Evolutionary conservation across 2,888 invertebrate species (phyloP).

Genomic region (Stratiomys singularior): DNA sequence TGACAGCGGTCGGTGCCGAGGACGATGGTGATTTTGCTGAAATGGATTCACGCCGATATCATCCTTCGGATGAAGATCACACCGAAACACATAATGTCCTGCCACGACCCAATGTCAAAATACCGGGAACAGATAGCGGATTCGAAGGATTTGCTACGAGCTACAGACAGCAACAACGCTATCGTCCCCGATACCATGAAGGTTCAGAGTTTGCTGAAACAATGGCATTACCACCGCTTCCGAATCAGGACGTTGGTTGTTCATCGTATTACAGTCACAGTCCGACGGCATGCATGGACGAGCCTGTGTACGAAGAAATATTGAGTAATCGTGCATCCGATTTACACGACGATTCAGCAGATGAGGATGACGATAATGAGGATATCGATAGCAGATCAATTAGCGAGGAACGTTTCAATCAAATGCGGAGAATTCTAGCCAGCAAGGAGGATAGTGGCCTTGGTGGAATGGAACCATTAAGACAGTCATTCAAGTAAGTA

Average conservation of each 20-base stretch:
- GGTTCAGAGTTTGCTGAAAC: constrained; percentile 54
- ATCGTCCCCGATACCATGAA: constrained; percentile 58
- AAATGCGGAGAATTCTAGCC: constrained; percentile 48
- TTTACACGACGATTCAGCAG: constrained; percentile 55
- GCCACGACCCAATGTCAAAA: constrained; percentile 44
- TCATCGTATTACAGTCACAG: constrained; percentile 52
- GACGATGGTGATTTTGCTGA: constrained; percentile 42
- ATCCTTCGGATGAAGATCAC: constrained; percentile 49
- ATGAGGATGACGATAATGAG: constrained; percentile 56
- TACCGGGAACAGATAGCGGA: neutral
- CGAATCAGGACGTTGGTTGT: neutral
- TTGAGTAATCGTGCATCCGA: constrained; percentile 57
- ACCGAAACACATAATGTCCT: constrained; percentile 46
- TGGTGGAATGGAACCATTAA: constrained; percentile 16
- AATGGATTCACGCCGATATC: constrained; percentile 38
- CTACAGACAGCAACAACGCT: constrained; percentile 52
- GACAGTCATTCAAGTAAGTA: constrained; percentile 49
- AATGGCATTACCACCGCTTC: constrained; percentile 29
- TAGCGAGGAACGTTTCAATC: constrained; percentile 50
- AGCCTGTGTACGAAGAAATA: constrained; percentile 65
- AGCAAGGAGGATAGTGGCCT: constrained; percentile 47
- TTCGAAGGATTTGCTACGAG: constrained; percentile 7
- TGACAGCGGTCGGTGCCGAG: constrained; percentile 51
- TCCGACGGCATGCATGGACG: constrained; percentile 52
- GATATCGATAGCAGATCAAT: constrained; percentile 55